Conservation (phyloP, 2,888 invertebrate species). For the Caenorhabditis zanzibari region DNA sequence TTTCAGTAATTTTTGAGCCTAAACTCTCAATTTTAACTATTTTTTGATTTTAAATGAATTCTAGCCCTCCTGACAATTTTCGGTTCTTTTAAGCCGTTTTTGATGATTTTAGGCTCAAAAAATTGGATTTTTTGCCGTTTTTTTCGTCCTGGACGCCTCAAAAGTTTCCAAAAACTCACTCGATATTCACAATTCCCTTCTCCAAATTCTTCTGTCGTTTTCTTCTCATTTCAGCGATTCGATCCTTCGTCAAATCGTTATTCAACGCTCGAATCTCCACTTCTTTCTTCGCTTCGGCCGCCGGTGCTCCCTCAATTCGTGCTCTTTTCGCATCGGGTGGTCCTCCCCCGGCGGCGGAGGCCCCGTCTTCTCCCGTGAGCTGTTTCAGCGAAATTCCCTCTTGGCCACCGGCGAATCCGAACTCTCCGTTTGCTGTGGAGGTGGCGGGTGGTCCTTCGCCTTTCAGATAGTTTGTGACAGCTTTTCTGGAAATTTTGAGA, state of each 20-base stretch:
- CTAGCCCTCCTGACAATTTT: neutral
- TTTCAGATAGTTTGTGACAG: constrained; percentile 74
- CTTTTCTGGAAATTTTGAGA: constrained; percentile 55
- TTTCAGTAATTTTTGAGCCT: too few species aligned
- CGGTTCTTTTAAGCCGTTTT: neutral
- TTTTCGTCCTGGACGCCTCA: too few species aligned
- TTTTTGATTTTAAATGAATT: neutral
- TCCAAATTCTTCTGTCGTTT: constrained; percentile 77
- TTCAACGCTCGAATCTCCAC: constrained; percentile 89
- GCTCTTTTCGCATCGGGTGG: constrained; percentile 65
- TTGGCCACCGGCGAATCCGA: constrained; percentile 52
- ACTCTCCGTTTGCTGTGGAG: constrained; percentile 59
- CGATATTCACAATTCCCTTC: constrained; percentile 72
- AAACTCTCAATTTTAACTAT: too few species aligned
- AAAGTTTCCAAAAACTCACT: constrained; percentile 39
- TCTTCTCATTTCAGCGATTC: constrained; percentile 84
- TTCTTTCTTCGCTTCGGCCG: constrained; percentile 43
- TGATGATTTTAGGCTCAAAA: neutral
- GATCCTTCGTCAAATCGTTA: constrained; percentile 98
- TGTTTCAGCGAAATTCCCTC: constrained; percentile 2
- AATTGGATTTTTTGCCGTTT: too few species aligned
- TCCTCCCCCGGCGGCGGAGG: too few species aligned
- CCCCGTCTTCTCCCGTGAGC: neutral
- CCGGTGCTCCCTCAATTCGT: constrained; percentile 4
- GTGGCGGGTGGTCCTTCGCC: constrained; percentile 68